These are phyloP conservation scores for Diplolepis rosae DNA, from an alignment of 2,888 invertebrate genomes.

Conservation along the genomic window DNA sequence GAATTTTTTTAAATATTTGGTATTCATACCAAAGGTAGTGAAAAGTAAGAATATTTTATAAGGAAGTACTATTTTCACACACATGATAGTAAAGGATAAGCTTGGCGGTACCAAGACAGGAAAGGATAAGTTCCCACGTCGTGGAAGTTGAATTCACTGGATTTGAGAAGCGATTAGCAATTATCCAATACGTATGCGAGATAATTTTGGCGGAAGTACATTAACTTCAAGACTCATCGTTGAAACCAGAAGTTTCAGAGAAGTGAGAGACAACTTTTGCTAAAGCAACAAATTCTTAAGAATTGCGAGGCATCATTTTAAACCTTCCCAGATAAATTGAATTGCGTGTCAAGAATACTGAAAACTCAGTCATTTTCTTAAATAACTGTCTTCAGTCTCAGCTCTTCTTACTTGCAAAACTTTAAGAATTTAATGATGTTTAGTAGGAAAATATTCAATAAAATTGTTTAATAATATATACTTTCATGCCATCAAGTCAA, in stretches of 20 bases:
- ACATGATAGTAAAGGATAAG: slow-evolving; percentile 4
- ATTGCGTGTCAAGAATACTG: not conserved
- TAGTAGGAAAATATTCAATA: not conserved
- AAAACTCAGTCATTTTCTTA: not conserved
- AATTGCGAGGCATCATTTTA: not conserved
- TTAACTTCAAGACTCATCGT: slow-evolving; percentile 26
- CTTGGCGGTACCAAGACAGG: slow-evolving; percentile 3
- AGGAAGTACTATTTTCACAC: slow-evolving; percentile 5
- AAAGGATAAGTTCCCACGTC: slow-evolving; percentile 42
- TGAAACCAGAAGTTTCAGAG: not conserved
- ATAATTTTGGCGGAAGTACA: slow-evolving; percentile 36
- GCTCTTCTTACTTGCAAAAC: not conserved
- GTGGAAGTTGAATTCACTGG: slow-evolving; percentile 29
- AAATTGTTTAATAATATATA: not conserved
- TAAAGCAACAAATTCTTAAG: not conserved
- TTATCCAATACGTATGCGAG: slow-evolving; percentile 38
- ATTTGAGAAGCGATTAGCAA: slow-evolving; percentile 43
- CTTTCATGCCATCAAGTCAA: not conserved
- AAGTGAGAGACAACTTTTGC: not conserved
- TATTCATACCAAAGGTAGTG: not conserved
- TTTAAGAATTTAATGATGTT: not conserved
- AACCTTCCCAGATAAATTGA: not conserved
- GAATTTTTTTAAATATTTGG: too few species aligned
- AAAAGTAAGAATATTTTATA: not conserved
- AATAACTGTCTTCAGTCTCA: not conserved